Evolutionary conservation across 2,888 invertebrate genomes (phyloP), one percentile per base, ranked within the genome.

Genomic region (Pardosa pseudoannulata): DNA sequence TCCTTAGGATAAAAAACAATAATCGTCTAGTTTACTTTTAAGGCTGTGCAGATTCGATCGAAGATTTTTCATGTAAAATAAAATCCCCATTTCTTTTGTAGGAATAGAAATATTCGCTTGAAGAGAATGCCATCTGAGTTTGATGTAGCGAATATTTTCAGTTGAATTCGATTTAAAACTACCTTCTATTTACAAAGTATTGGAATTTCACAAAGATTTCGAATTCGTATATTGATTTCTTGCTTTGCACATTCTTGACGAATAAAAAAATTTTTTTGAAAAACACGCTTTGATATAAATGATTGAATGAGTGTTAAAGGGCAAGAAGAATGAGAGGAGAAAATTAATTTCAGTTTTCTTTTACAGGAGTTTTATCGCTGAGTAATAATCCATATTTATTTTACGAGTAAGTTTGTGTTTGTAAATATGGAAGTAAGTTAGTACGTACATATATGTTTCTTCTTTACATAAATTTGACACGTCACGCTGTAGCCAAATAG

Each of bases 111-210:
- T 56, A 56, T 23, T 56, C 56, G 23, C 56, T 19, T 56, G 1
- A 56, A n/a, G 23, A 56, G 23, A 56, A 56, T 56, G 23, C 56
- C 56, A 56, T 56, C 56, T 5, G 56, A 56, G 23, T 56, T 56
- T 56, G 19, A 56, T 56, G 56, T 56, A 56, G 56, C 56, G 56
- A 56, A 56, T 56, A 56, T 23, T 56, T 56, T 23, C 23, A 16
- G 56, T 16, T 56, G 56, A 56, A 56, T 56, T 23, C 56, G 56
- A 56, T 56, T 56, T 56, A 56, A 56, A 23, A 56, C 56, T 23
- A 23, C 56, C 56, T 56, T 23, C 56, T 56, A 56, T 56, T 56
- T 56, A 56, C 56, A 56, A 56, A 56, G 56, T 56, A 56, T 56
- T 56, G 56, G 56, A 56, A 56, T 56, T 56, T 56, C 56, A 23